Base-by-base conservation (phyloP, 2,113 vertebrate genomes). In the Mellivora capensis region DNA sequence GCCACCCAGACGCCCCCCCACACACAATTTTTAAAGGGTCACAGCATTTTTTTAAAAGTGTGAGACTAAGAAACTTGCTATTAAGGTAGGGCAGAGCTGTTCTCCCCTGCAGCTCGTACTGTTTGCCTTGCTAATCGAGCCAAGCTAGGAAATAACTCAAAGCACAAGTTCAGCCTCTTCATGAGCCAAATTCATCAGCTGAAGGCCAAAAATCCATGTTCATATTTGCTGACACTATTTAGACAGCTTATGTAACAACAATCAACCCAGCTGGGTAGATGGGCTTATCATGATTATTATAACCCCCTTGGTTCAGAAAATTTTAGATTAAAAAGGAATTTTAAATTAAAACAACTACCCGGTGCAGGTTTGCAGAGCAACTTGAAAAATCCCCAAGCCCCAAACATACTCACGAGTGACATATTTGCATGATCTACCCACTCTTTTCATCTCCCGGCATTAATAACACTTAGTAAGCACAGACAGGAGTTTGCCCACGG, bases 141-240 rank as follows among this genome's bases (percentile, higher is more conserved):
- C n/a, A 23, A 87, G 87, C 76, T 87, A 49, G 87, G 90, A 92
- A 96, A 95, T 93, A 97, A n/a, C 62, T 62, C 80, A 1, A 82
- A 88, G 74, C 79, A 90, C 21, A 61, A 85, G 86, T 54, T 95
- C 90, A 93, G 84, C 87, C 82, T 97, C 93, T 96, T 91, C 72
- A 3, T 23, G 57, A 88, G 89, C 94, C 98, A 97, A 54, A 47
- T 62, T 77, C 91, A 94, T 92, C 61, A 67, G 15, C 37, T 67
- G 7, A 52, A 93, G 47, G 47, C 74, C 7, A 80, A 69, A 90
- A 96, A 80, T 59, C 44, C 27, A 39, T 3, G n/a, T 84, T 76
- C 80, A n/a, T 49, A 44, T 93, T 94, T 96, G 82, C 84, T 80
- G 80, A 90, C 67, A 57, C 84, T 77, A 31, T 93, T 90, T 88